phyloP scores from a whole-genome alignment of 2,113 vertebrate genomes.

The Gorsachius goisagi region DNA sequence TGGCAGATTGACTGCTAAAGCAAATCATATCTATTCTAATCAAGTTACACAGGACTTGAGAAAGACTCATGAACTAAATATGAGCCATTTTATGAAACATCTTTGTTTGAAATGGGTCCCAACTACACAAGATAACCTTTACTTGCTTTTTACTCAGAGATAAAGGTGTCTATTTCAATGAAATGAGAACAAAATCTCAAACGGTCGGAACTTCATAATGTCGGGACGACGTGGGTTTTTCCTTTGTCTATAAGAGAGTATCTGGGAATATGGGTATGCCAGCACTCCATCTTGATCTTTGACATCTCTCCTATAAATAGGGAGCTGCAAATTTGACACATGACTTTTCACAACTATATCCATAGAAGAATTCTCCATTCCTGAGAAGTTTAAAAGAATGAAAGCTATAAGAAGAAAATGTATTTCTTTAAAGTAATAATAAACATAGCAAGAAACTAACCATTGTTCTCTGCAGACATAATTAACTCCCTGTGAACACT shows the following conservation, averaged over 20 bases:
- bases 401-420: background rate
- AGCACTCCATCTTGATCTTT: background rate
- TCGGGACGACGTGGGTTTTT: background rate
- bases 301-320: background rate
- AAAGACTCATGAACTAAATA: constrained; percentile 14
- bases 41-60: constrained; percentile 27
- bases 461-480: background rate
- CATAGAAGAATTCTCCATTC: background rate
- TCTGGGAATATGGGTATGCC: background rate
- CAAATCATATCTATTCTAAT: constrained; percentile 32
- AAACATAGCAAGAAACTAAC: background rate
- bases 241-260: background rate
- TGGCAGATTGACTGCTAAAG: constrained; percentile 48
- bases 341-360: background rate
- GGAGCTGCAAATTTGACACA: background rate
- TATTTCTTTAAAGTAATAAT: background rate
- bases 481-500: background rate
- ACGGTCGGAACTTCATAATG: background rate
- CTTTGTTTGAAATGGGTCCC: constrained; percentile 1
- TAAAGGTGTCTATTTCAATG: background rate
- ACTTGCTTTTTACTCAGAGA: background rate
- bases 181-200: background rate
- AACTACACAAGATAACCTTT: background rate
- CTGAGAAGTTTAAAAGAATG: background rate
- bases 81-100: constrained; percentile 26